phyloP scores from a whole-genome alignment of 2,888 invertebrate species.

The Megastigmus dorsalis region DNA sequence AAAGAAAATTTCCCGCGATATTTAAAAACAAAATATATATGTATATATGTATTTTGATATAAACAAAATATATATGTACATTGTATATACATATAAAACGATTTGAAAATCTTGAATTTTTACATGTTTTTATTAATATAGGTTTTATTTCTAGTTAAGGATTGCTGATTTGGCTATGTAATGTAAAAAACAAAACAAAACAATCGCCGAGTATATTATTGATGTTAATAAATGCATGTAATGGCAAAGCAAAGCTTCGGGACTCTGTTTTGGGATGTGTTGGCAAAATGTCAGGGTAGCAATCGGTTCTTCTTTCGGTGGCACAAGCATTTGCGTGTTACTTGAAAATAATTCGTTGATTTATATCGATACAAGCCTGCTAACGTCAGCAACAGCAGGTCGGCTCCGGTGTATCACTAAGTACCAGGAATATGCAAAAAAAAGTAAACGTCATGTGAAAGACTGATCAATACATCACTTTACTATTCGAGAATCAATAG shows the following conservation, averaged over 20 bases:
- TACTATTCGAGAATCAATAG: too few species aligned
- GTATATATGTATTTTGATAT: too few species aligned
- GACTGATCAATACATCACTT: too few species aligned
- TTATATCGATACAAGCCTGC: constrained; percentile 57
- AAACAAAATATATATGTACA: too few species aligned
- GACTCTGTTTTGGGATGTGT: constrained; percentile 69
- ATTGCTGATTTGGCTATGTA: too few species aligned
- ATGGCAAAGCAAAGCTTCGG: constrained; percentile 68
- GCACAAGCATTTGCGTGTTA: constrained; percentile 54
- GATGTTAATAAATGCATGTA: constrained; percentile 66
- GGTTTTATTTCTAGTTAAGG: too few species aligned
- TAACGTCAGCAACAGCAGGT: constrained; percentile 66
- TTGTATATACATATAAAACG: too few species aligned
- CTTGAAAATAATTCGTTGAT: constrained; percentile 48
- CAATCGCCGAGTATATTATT: constrained; percentile 53
- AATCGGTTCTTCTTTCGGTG: constrained; percentile 55
- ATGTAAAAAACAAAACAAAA: constrained; percentile 29
- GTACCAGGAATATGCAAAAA: constrained; percentile 46
- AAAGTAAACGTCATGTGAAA: too few species aligned
- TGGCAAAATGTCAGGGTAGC: constrained; percentile 68
- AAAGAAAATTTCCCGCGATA: too few species aligned
- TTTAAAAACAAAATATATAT: too few species aligned
- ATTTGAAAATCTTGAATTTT: too few species aligned
- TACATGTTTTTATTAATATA: too few species aligned
- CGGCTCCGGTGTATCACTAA: constrained; percentile 49